phyloP scores from a whole-genome alignment of 2,113 vertebrate genomes.

The Tricholaema leucomelas region DNA sequence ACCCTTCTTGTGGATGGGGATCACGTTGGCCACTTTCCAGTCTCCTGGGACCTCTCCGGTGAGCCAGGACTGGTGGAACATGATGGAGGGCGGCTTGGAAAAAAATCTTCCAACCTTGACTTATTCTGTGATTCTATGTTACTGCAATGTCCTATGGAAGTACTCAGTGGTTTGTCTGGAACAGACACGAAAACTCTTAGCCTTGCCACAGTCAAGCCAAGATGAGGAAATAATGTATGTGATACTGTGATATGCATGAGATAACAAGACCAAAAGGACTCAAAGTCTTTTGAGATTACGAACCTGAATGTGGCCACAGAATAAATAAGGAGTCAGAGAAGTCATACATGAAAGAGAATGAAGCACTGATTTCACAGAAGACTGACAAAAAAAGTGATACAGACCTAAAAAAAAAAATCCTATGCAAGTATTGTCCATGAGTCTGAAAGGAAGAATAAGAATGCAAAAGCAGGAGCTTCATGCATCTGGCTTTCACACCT shows the following conservation, averaged over 20 bases:
- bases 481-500: neutral
- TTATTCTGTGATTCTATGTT: too few species aligned
- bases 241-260: neutral
- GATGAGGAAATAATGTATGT: neutral
- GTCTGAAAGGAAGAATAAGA: neutral
- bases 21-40: too few species aligned
- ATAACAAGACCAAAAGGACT: neutral
- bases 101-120: too few species aligned
- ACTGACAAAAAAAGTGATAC: neutral
- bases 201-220: neutral
- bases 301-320: rapidly evolving
- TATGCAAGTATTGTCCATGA: neutral
- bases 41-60: too few species aligned
- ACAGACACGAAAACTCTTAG: neutral
- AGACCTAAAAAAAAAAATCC: neutral
- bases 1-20: too few species aligned
- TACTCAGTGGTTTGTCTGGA: neutral
- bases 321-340: neutral
- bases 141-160: neutral
- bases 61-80: too few species aligned
- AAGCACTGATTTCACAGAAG: neutral
- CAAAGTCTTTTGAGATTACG: neutral
- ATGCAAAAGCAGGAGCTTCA: neutral
- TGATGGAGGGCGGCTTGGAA: too few species aligned
- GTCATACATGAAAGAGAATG: neutral